A percentile compares a stretch with the other conserved stretches of the same genome.
Conservation (phyloP, 2,888 invertebrate species). For the Clostera curtula region DNA sequence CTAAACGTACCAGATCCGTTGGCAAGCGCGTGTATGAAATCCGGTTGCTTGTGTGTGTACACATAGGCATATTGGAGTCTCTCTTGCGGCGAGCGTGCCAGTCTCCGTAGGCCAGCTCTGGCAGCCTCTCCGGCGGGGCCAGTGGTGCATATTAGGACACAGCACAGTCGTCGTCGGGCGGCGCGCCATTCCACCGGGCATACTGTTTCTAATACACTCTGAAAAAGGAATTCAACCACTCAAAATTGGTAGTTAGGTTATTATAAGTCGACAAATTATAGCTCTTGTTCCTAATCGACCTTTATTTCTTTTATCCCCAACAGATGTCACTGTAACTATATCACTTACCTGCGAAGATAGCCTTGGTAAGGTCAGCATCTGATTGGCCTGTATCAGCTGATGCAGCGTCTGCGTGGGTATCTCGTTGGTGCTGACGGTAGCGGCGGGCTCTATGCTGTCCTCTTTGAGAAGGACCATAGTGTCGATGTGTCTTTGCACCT, state of each 20-base stretch:
- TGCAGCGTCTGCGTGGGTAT: conserved; percentile 91
- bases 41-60: conserved; percentile 87
- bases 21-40: conserved; percentile 85
- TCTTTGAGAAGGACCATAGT: conserved; percentile 92
- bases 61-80: conserved; percentile 92
- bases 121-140: conserved; percentile 76
- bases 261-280: no score
- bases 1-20: conserved; percentile 61
- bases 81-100: conserved; percentile 80
- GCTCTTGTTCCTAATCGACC: no score
- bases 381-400: conserved; percentile 91
- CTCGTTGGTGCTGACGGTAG: conserved; percentile 91
- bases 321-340: not conserved
- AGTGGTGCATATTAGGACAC: conserved; percentile 79
- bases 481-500: conserved; percentile 76
- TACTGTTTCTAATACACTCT: conserved; percentile 84
- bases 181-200: conserved; percentile 93
- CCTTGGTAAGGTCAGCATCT: conserved; percentile 89
- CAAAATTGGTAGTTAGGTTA: no score
- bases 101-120: conserved; percentile 78
- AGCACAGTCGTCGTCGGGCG: conserved; percentile 82
- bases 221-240: conserved; percentile 5
- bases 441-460: conserved; percentile 84
- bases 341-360: conserved; percentile 87
- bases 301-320: no score